Percentiles rank a stretch among this genome's conserved stretches.
These are phyloP conservation scores for Harpagifer antarcticus DNA, from an alignment of 2,797 vertebrate genomes.

Conservation along the genomic window DNA sequence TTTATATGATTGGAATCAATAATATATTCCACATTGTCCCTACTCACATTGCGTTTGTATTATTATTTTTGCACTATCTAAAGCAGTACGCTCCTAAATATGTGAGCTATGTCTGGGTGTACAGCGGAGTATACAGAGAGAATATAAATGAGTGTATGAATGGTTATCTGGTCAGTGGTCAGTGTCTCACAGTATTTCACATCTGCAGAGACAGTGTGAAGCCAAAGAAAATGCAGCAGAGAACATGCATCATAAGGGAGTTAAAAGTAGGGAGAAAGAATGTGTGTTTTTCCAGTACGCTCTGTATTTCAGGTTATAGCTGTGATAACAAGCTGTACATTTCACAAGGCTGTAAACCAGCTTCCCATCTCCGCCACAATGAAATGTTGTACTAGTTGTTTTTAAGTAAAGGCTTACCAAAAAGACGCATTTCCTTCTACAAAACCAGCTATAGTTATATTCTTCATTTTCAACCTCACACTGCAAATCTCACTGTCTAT, in stretches of 20 bases:
- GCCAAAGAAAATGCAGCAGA: constrained; percentile 24
- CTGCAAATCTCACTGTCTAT: not conserved
- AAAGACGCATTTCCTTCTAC: not conserved
- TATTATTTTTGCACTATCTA: not conserved
- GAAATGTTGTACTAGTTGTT: not conserved
- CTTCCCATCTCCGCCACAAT: not conserved
- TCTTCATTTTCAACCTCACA: not conserved
- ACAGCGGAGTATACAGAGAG: not conserved
- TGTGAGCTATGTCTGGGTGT: constrained; percentile 3
- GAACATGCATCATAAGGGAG: constrained; percentile 11
- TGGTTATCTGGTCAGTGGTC: constrained; percentile 32
- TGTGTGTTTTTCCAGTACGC: not conserved
- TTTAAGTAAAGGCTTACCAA: not conserved
- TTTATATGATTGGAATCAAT: not conserved
- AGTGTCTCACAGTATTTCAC: constrained; percentile 29
- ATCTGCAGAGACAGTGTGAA: constrained; percentile 9
- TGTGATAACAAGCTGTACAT: not conserved
- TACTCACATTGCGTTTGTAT: not conserved
- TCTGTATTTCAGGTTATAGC: not conserved
- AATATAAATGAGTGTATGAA: constrained; percentile 20
- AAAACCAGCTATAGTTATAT: not conserved
- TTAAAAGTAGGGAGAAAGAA: constrained; percentile 1
- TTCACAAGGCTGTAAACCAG: constrained; percentile 3
- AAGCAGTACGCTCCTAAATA: constrained; percentile 14
- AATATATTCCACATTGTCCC: not conserved